phyloP scores from a whole-genome alignment of 1,140 invertebrate genomes.

The Plectrocnemia conspersa region DNA sequence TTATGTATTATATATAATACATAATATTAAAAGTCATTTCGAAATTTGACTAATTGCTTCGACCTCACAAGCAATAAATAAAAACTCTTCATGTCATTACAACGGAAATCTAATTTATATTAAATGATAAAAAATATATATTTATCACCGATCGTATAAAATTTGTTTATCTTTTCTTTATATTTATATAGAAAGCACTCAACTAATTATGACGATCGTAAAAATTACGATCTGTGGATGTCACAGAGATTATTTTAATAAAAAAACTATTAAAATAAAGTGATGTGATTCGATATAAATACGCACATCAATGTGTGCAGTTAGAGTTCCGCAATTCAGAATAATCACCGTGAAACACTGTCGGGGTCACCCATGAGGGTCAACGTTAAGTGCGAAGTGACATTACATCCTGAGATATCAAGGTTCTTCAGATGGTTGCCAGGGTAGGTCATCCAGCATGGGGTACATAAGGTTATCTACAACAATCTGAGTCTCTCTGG shows the following conservation, averaged over 20 bases:
- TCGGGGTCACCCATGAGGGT: slow-evolving; percentile 1
- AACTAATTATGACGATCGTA: not conserved
- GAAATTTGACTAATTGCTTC: no score
- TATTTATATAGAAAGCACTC: no score
- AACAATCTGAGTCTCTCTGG: slow-evolving; percentile 12
- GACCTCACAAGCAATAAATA: not conserved
- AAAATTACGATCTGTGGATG: no score
- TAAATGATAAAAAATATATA: not conserved
- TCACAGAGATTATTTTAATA: not conserved
- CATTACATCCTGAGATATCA: slow-evolving; percentile 20
- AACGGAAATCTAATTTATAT: not conserved
- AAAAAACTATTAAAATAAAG: not conserved
- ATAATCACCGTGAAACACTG: no score
- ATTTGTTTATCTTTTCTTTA: not conserved
- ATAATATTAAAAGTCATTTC: no score
- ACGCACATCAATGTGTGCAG: not conserved
- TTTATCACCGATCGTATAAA: not conserved
- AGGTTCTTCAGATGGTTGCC: slow-evolving; percentile 7
- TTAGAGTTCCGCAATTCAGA: not conserved
- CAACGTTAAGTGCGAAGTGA: slow-evolving; percentile 16
- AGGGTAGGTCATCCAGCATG: slow-evolving; percentile 11
- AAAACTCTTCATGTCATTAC: not conserved
- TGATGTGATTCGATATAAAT: not conserved
- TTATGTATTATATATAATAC: no score
- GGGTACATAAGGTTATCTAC: slow-evolving; percentile 19